phyloP scores from a whole-genome alignment of 2,888 invertebrate species.

The Stratiomys singularior region DNA sequence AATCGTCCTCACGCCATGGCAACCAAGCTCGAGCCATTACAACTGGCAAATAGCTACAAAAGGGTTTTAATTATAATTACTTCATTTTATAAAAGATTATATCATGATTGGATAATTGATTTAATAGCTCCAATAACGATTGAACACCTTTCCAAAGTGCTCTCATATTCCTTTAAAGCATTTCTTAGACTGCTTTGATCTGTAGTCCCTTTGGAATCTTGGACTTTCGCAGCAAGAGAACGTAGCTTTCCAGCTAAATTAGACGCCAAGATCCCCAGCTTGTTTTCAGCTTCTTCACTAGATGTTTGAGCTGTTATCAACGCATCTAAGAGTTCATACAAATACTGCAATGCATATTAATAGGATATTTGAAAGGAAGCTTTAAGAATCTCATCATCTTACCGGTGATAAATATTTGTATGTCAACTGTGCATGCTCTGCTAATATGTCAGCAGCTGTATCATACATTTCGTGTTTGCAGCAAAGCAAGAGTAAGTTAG shows the following conservation, averaged over 20 bases:
- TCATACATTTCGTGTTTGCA: conserved; percentile 98
- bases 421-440: conserved; percentile 96
- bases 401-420: conserved; percentile 93
- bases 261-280: conserved; percentile 93
- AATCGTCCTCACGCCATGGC: conserved; percentile 97
- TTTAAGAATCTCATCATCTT: conserved; percentile 58
- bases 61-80: background rate
- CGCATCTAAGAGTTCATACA: conserved; percentile 96
- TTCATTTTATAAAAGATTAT: too few relatives aligned
- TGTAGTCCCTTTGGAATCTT: conserved; percentile 88
- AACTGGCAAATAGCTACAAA: conserved; percentile 87
- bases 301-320: conserved; percentile 97
- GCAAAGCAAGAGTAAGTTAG: conserved; percentile 92
- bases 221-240: conserved; percentile 92
- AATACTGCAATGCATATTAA: conserved; percentile 72
- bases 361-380: background rate
- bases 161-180: conserved; percentile 92
- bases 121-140: too few relatives aligned
- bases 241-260: conserved; percentile 89
- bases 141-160: conserved; percentile 78
- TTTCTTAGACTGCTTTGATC: conserved; percentile 90
- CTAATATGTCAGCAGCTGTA: conserved; percentile 96
- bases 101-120: background rate
- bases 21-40: conserved; percentile 99
- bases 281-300: conserved; percentile 94